Conservation (phyloP, 2,888 invertebrate genomes). For the Harpalus rubripes region DNA sequence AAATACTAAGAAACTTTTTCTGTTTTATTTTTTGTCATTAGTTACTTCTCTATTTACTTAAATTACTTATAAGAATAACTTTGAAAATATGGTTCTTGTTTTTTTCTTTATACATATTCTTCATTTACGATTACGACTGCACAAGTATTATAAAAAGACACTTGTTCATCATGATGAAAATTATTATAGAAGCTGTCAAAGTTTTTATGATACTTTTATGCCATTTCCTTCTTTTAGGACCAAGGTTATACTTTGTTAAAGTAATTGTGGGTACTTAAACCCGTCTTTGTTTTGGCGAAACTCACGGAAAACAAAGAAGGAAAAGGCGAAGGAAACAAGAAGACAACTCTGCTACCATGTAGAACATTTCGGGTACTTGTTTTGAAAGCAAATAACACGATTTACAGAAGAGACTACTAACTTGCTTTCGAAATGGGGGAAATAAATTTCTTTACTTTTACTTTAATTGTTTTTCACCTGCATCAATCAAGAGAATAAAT, state of each 20-base stretch:
- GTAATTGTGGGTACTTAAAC: constrained; percentile 43
- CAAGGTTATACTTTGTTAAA: constrained; percentile 28
- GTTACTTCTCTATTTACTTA: too few relatives aligned
- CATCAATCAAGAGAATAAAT: background rate
- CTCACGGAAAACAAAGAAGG: constrained; percentile 20
- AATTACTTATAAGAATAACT: too few relatives aligned
- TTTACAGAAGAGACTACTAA: constrained; percentile 32
- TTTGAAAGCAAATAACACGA: constrained; percentile 52
- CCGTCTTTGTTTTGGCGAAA: constrained; percentile 26
- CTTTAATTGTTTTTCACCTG: background rate
- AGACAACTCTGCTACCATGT: constrained; percentile 16
- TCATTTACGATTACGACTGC: too few relatives aligned
- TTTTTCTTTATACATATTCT: too few relatives aligned
- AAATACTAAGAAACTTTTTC: too few relatives aligned
- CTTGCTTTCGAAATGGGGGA: constrained; percentile 23
- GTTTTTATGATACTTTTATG: constrained; percentile 32
- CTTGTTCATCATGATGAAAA: constrained; percentile 1
- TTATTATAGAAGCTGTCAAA: constrained; percentile 6
- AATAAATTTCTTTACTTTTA: constrained; percentile 14
- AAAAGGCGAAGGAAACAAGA: constrained; percentile 11
- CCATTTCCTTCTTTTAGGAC: constrained; percentile 10
- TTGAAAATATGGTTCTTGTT: too few relatives aligned
- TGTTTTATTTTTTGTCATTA: too few relatives aligned
- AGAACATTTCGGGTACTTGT: constrained; percentile 43
- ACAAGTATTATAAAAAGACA: too few relatives aligned